phyloP scores from a whole-genome alignment of 2,888 invertebrate species.

The Erebia epiphron region DNA sequence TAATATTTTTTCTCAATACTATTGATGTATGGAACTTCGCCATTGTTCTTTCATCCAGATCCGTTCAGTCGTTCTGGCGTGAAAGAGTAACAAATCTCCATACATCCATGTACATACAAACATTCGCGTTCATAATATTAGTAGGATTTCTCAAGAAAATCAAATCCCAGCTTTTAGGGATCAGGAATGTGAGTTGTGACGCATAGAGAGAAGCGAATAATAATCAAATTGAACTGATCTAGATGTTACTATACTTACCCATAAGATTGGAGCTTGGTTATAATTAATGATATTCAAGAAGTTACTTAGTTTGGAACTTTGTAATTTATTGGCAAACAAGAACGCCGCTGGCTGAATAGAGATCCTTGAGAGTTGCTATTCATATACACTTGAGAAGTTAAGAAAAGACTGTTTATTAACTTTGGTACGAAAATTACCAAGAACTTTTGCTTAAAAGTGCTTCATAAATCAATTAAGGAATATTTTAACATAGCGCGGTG shows the following conservation, averaged over 20 bases:
- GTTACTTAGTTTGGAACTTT: slow-evolving; percentile 51
- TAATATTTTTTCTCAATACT: too few relatives aligned
- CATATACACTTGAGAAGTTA: slow-evolving; percentile 18
- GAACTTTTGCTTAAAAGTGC: slow-evolving; percentile 4
- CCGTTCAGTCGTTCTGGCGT: too few relatives aligned
- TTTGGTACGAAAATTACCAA: slow-evolving; percentile 18
- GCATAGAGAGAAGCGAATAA: background rate
- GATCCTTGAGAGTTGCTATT: slow-evolving; percentile 38
- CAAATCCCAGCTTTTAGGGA: too few relatives aligned
- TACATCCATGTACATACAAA: too few relatives aligned
- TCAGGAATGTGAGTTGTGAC: too few relatives aligned
- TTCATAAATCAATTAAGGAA: slow-evolving; percentile 7
- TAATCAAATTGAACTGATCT: slow-evolving; percentile 31
- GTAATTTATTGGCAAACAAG: slow-evolving; percentile 63
- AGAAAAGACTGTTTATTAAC: slow-evolving; percentile 20
- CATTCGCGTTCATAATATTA: too few relatives aligned
- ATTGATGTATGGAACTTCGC: too few relatives aligned
- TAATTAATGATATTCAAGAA: slow-evolving; percentile 65
- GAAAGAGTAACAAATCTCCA: too few relatives aligned
- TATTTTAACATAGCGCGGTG: slow-evolving; percentile 3
- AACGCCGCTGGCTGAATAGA: slow-evolving; percentile 52
- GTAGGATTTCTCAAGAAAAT: too few relatives aligned
- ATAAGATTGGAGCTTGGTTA: slow-evolving; percentile 54
- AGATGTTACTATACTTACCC: slow-evolving; percentile 47
- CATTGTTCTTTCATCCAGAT: too few relatives aligned